Conservation (phyloP, 2,113 vertebrate genomes). For the Echinops telfairi region DNA sequence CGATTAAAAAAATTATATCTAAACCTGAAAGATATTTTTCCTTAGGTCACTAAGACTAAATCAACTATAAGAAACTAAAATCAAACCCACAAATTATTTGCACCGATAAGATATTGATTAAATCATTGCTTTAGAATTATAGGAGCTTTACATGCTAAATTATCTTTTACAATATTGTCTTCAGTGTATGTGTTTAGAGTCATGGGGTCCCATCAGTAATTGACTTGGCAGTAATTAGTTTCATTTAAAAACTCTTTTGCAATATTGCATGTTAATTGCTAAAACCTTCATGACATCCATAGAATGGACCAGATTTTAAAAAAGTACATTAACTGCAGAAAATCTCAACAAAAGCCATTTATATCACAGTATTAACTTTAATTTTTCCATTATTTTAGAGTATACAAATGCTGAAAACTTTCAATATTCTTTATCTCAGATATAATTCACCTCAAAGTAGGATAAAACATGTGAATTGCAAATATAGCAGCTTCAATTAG, state of each 20-base stretch:
- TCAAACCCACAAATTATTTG: slow-evolving; percentile 32
- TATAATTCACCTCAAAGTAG: no score
- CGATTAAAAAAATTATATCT: not conserved
- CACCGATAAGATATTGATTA: not conserved
- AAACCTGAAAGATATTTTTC: not conserved
- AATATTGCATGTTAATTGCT: not conserved
- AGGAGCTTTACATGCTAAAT: slow-evolving; percentile 9
- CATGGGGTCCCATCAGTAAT: not conserved
- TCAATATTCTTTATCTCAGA: not conserved
- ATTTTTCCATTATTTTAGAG: not conserved
- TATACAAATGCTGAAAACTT: not conserved
- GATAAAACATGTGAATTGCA: not conserved
- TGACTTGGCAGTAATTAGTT: not conserved
- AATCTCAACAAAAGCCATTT: not conserved
- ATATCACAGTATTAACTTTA: not conserved
- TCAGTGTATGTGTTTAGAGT: not conserved
- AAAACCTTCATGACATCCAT: not conserved
- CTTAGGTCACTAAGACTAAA: slow-evolving; percentile 15
- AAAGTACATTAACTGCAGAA: not conserved
- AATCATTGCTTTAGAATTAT: slow-evolving; percentile 10
- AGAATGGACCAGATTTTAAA: not conserved
- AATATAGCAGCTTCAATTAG: not conserved
- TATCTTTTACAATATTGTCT: not conserved
- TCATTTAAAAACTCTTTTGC: not conserved
- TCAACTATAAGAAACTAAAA: slow-evolving; percentile 32